Evolutionary conservation across 1,140 invertebrate species (phyloP).

Genomic region (Drosophila biarmipes): DNA sequence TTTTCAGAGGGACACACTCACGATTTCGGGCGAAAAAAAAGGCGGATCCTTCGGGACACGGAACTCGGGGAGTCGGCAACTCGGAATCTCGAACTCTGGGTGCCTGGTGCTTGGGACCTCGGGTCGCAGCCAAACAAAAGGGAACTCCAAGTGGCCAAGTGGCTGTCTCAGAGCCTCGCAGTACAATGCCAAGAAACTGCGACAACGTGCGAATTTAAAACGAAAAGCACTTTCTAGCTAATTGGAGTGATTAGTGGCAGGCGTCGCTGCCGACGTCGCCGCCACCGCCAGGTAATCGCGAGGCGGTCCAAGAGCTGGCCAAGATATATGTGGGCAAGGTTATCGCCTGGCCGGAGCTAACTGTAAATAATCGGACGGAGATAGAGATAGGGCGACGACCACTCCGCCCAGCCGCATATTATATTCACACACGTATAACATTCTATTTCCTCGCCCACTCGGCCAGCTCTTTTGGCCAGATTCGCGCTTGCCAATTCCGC

Average conservation of each 20-base stretch:
- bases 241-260: constrained; percentile 79
- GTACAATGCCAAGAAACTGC: constrained; percentile 83
- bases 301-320: constrained; percentile 55
- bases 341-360: constrained; percentile 64
- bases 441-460: background rate
- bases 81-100: background rate
- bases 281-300: constrained; percentile 44
- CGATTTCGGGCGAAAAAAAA: constrained; percentile 5
- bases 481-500: constrained; percentile 15
- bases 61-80: background rate
- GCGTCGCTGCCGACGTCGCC: constrained; percentile 42
- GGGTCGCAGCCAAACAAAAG: background rate
- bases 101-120: background rate
- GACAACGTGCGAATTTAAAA: constrained; percentile 84
- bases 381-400: constrained; percentile 29
- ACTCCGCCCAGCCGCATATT: background rate
- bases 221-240: constrained; percentile 81
- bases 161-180: constrained; percentile 58
- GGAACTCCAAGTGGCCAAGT: constrained; percentile 52
- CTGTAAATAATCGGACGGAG: constrained; percentile 64
- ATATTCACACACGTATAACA: background rate
- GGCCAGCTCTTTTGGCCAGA: constrained; percentile 23
- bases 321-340: constrained; percentile 65
- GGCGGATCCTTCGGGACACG: background rate
- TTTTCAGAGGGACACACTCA: background rate